Evolutionary conservation across 2,797 vertebrate genomes (phyloP).

Genomic region (Alauda arvensis): DNA sequence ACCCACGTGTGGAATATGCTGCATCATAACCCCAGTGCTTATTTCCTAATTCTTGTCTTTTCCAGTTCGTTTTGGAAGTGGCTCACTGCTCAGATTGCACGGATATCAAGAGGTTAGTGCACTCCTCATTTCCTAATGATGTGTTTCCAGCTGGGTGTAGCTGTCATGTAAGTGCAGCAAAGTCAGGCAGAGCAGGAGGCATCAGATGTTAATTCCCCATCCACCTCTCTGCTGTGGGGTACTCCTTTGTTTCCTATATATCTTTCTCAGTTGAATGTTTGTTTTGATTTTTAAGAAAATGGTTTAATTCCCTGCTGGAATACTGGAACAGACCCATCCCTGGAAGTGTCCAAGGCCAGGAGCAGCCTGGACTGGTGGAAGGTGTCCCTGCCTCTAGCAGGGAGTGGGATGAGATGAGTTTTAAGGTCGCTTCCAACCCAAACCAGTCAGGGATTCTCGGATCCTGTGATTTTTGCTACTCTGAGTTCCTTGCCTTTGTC

Average conservation of each 20-base stretch:
- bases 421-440: background rate
- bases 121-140: background rate
- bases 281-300: background rate
- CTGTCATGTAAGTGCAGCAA: background rate
- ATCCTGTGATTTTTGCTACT: background rate
- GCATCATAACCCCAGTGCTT: background rate
- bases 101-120: conserved; percentile 71
- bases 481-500: background rate
- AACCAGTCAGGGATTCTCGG: background rate
- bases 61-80: conserved; percentile 75
- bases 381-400: background rate
- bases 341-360: background rate
- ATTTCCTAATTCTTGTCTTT: conserved; percentile 8
- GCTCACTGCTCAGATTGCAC: conserved; percentile 67
- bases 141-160: background rate
- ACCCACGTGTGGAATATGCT: background rate
- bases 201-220: background rate
- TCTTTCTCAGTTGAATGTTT: background rate
- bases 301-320: background rate
- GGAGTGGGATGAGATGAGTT: background rate
- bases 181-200: background rate
- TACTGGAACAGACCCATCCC: background rate
- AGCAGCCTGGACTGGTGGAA: background rate
- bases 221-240: background rate
- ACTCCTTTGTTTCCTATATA: background rate